Evolutionary conservation across 2,888 invertebrate species (phyloP).

Genomic region (Cryptocephalus primarius): DNA sequence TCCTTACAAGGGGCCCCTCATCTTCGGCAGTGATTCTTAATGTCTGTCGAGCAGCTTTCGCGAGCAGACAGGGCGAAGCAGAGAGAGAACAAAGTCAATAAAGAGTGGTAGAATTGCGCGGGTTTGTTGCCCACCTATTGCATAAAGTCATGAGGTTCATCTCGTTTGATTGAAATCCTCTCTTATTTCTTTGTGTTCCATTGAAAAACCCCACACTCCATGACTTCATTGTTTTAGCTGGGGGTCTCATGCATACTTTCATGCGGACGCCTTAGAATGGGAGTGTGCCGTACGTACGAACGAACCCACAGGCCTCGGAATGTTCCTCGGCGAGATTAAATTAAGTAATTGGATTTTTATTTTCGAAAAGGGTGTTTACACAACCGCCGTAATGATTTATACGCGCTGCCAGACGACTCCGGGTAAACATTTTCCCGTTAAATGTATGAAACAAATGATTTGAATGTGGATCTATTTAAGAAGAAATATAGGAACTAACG

Average conservation of each 20-base stretch:
- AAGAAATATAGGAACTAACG: too few relatives aligned
- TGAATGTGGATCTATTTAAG: too few relatives aligned
- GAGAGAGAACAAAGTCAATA: conserved; percentile 22
- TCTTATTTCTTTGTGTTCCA: conserved; percentile 31
- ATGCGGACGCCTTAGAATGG: conserved; percentile 26
- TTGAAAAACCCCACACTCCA: conserved; percentile 37
- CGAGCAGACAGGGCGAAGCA: conserved; percentile 8
- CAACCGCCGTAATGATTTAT: too few relatives aligned
- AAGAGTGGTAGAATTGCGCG: conserved; percentile 25
- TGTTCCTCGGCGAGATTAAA: conserved; percentile 22
- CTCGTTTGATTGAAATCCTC: conserved; percentile 42
- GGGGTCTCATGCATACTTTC: conserved; percentile 38
- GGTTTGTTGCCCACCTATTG: conserved; percentile 32
- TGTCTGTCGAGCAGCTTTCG: conserved; percentile 15
- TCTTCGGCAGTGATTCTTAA: conserved; percentile 12
- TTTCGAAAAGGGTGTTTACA: conserved; percentile 3
- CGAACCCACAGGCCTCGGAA: conserved; percentile 8
- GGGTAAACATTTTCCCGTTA: too few relatives aligned
- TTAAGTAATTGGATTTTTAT: conserved; percentile 19
- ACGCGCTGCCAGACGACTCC: too few relatives aligned
- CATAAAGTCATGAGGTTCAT: conserved; percentile 42
- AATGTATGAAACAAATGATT: too few relatives aligned
- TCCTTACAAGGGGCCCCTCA: background rate
- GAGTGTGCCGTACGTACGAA: conserved; percentile 2
- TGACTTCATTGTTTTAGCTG: conserved; percentile 36